Percentiles rank a stretch among this genome's conserved stretches.
phyloP scores from a whole-genome alignment of 2,797 vertebrate genomes.

The Anisognathus igniventris region DNA sequence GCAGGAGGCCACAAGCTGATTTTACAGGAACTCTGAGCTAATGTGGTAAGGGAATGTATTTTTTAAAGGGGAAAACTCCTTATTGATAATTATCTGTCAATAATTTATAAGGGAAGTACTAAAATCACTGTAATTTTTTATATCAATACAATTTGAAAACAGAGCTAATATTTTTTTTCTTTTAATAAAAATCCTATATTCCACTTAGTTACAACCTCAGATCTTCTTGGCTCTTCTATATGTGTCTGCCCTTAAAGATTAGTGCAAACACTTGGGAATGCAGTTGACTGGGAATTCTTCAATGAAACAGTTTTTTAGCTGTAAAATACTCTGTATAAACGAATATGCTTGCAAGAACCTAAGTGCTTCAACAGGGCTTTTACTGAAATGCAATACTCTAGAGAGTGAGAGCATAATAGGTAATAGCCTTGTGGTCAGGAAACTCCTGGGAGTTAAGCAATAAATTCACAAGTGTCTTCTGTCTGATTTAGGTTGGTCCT shows the following conservation, averaged over 20 bases:
- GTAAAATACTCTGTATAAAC: not conserved
- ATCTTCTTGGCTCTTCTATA: not conserved
- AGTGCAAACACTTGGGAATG: not conserved
- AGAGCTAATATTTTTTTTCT: not conserved
- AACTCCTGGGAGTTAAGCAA: not conserved
- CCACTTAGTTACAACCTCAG: not conserved
- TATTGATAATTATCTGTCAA: not conserved
- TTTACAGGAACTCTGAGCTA: not conserved
- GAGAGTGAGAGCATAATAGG: not conserved
- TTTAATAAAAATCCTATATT: not conserved
- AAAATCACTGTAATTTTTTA: not conserved
- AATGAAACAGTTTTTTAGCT: not conserved
- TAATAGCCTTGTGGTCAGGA: not conserved
- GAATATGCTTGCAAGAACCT: not conserved
- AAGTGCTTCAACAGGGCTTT: not conserved
- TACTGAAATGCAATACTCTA: not conserved
- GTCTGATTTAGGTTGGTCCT: not conserved
- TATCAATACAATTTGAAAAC: not conserved
- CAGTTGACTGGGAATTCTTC: not conserved
- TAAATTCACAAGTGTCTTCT: not conserved
- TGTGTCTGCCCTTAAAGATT: not conserved
- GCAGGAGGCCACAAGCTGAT: not conserved
- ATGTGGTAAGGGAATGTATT: not conserved
- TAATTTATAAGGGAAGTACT: not conserved
- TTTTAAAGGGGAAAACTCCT: not conserved